A percentile compares a stretch with the other conserved stretches of the same genome.
These are phyloP conservation scores for Lepilemur septentrionalis DNA, from an alignment of 2,797 vertebrate species.

Conservation along the genomic window DNA sequence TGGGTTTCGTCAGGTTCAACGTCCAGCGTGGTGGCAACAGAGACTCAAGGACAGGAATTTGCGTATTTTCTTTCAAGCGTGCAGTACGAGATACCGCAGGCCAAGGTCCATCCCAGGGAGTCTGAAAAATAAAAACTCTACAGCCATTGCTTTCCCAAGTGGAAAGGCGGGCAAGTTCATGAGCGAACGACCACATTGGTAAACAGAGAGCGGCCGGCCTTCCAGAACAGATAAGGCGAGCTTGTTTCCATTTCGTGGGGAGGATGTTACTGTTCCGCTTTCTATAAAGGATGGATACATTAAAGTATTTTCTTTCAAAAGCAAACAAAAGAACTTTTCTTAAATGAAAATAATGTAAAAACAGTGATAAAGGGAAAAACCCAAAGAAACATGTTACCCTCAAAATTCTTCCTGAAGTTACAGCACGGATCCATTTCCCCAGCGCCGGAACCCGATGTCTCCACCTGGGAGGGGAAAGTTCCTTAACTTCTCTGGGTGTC, in stretches of 20 bases:
- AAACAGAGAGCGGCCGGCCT: background rate
- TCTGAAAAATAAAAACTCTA: background rate
- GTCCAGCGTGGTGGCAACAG: background rate
- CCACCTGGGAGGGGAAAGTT: background rate
- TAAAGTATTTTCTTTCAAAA: background rate
- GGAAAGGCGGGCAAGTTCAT: background rate
- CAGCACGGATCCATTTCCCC: rapidly evolving
- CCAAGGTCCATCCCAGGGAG: background rate
- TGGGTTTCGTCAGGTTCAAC: background rate
- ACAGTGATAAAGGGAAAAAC: background rate
- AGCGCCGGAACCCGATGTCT: rapidly evolving
- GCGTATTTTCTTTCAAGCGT: background rate
- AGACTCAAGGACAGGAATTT: background rate
- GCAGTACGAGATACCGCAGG: background rate
- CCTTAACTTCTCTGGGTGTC: background rate
- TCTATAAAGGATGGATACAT: background rate
- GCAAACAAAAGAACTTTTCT: background rate
- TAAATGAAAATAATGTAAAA: background rate
- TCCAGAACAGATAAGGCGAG: rapidly evolving
- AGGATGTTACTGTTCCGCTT: rapidly evolving
- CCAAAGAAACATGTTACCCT: background rate
- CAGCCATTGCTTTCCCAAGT: background rate
- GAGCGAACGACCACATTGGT: rapidly evolving
- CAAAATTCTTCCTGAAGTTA: background rate
- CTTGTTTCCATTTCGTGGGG: rapidly evolving